phyloP scores from a whole-genome alignment of 2,888 invertebrate species.

The Caenorhabditis sp. region DNA sequence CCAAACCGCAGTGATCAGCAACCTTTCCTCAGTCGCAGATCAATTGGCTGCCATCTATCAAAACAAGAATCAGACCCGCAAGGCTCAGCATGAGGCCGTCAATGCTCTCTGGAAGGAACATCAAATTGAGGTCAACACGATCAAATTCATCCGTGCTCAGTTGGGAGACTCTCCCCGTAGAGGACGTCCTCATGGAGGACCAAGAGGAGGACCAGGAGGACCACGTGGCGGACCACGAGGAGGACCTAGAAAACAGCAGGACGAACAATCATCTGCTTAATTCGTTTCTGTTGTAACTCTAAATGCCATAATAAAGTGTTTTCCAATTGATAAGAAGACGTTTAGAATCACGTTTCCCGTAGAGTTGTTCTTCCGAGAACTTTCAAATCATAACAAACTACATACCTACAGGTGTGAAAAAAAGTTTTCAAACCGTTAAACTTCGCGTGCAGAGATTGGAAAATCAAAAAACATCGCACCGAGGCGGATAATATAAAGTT shows the following conservation, averaged over 20 bases:
- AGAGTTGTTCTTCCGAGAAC: too few species aligned
- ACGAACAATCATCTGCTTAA: background rate
- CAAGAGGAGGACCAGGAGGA: slow-evolving; percentile 36
- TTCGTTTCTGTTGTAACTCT: background rate
- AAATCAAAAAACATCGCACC: slow-evolving; percentile 26
- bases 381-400: too few species aligned
- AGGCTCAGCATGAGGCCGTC: slow-evolving; percentile 22
- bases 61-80: slow-evolving; percentile 58
- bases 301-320: too few species aligned
- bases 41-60: slow-evolving; percentile 55
- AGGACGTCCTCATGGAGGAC: slow-evolving; percentile 25
- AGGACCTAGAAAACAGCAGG: background rate
- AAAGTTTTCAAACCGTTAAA: background rate
- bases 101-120: slow-evolving; percentile 32
- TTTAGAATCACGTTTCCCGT: too few species aligned
- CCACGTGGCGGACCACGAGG: slow-evolving; percentile 7
- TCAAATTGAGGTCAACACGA: slow-evolving; percentile 15
- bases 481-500: slow-evolving; percentile 41
- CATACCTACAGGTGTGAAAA: background rate
- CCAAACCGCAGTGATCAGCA: slow-evolving; percentile 54
- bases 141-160: slow-evolving; percentile 35
- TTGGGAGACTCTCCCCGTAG: slow-evolving; percentile 10
- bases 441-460: slow-evolving; percentile 3
- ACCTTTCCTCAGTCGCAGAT: slow-evolving; percentile 46
- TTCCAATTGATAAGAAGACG: too few species aligned